Evolutionary conservation across 2,888 invertebrate genomes (phyloP).

Genomic region (Cynaeus angustus): DNA sequence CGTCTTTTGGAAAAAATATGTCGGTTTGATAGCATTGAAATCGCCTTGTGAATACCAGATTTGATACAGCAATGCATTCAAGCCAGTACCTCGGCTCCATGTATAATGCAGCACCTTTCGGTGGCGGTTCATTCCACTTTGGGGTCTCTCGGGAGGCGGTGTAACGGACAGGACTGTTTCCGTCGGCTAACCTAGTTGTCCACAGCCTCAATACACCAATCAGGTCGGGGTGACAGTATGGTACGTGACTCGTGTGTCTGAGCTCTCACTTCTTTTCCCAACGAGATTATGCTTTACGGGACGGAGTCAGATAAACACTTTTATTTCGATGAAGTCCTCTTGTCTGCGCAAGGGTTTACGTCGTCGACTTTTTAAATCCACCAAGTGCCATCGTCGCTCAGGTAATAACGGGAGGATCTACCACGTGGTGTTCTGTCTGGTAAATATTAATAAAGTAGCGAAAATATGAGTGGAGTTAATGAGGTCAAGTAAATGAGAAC

Average conservation of each 20-base stretch:
- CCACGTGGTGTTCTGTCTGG: conserved; percentile 19
- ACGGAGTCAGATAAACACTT: conserved; percentile 43
- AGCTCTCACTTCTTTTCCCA: conserved; percentile 33
- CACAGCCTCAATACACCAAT: conserved; percentile 63
- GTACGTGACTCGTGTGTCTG: conserved; percentile 57
- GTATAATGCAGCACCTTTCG: conserved; percentile 38
- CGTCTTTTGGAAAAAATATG: too few relatives aligned
- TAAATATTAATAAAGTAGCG: conserved; percentile 48
- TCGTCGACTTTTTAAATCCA: conserved; percentile 19
- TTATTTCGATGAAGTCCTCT: conserved; percentile 44
- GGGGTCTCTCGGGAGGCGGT: conserved; percentile 52
- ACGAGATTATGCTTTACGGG: conserved; percentile 46
- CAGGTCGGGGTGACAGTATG: conserved; percentile 56
- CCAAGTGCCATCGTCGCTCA: conserved; percentile 12
- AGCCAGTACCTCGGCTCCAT: conserved; percentile 11
- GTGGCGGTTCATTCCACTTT: conserved; percentile 35
- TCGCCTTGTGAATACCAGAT: too few relatives aligned
- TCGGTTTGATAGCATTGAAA: too few relatives aligned
- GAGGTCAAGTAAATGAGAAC: conserved; percentile 59
- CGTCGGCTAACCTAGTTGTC: conserved; percentile 62
- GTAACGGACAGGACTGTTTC: conserved; percentile 57
- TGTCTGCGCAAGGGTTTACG: conserved; percentile 20
- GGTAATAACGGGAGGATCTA: conserved; percentile 11
- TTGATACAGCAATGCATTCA: neutral
- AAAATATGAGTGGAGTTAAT: conserved; percentile 55